These are phyloP conservation scores for Pseudochromis fuscus DNA, from an alignment of 2,797 vertebrate species.

Conservation along the genomic window DNA sequence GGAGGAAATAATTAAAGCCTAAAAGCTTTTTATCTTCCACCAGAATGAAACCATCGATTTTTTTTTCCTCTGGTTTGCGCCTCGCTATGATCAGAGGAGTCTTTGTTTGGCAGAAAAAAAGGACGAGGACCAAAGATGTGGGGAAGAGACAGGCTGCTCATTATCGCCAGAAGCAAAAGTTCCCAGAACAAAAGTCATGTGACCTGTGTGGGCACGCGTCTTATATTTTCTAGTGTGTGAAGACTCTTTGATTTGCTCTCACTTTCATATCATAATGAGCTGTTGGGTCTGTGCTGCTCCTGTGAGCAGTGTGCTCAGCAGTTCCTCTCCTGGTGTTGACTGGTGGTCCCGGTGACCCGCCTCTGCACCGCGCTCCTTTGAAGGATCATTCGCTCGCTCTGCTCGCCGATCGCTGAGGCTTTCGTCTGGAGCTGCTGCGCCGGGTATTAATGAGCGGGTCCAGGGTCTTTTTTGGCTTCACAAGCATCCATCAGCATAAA, in stretches of 20 bases:
- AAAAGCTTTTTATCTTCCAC: slow-evolving; percentile 81
- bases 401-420: slow-evolving; percentile 55
- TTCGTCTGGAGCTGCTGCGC: slow-evolving; percentile 38
- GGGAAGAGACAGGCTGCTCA: slow-evolving; percentile 80
- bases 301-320: slow-evolving; percentile 61
- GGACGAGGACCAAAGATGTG: slow-evolving; percentile 66
- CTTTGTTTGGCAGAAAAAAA: slow-evolving; percentile 77
- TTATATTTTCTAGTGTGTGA: slow-evolving; percentile 65
- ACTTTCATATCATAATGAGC: slow-evolving; percentile 82
- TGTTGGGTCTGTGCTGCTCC: slow-evolving; percentile 65
- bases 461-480: slow-evolving; percentile 48
- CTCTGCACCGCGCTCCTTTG: slow-evolving; percentile 53
- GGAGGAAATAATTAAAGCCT: slow-evolving; percentile 81
- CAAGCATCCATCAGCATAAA: slow-evolving; percentile 74
- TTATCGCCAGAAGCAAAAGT: slow-evolving; percentile 83
- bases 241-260: slow-evolving; percentile 80
- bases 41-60: slow-evolving; percentile 78
- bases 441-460: slow-evolving; percentile 71
- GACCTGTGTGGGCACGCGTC: slow-evolving; percentile 78
- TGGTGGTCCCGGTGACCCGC: slow-evolving; percentile 66
- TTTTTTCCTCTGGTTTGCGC: slow-evolving; percentile 66
- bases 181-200: slow-evolving; percentile 80
- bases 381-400: slow-evolving; percentile 70
- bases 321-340: slow-evolving; percentile 58
- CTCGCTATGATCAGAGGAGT: slow-evolving; percentile 79